A percentile compares a stretch with the other conserved stretches of the same genome.
phyloP scores from a whole-genome alignment of 2,888 invertebrate genomes.

The Rotaria socialis region DNA sequence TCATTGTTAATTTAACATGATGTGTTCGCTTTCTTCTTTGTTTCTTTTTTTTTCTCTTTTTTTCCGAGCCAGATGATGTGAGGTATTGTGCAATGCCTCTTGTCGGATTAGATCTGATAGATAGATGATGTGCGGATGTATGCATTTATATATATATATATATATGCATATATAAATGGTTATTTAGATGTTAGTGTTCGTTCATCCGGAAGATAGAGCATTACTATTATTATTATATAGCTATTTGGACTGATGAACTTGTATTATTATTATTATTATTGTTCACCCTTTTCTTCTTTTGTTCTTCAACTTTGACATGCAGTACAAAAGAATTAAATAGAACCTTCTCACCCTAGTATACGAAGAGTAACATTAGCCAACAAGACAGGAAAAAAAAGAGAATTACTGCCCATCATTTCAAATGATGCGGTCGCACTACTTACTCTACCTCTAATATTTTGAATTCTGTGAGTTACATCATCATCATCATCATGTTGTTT shows the following conservation, averaged over 20 bases:
- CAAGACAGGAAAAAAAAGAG: neutral
- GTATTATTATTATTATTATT: neutral
- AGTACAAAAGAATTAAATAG: neutral
- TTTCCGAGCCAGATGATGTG: neutral
- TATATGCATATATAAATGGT: too few relatives aligned
- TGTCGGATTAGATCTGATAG: neutral
- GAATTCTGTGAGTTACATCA: neutral
- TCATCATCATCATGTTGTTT: neutral
- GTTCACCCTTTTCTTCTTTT: too few relatives aligned
- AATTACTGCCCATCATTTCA: neutral
- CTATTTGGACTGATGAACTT: neutral
- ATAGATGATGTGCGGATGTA: neutral
- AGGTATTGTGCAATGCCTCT: neutral
- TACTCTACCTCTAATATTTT: neutral
- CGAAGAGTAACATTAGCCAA: neutral
- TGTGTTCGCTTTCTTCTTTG: neutral
- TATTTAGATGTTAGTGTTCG: neutral
- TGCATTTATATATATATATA: neutral
- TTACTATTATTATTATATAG: neutral
- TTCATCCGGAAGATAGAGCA: neutral
- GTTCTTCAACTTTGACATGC: too few relatives aligned
- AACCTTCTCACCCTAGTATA: neutral
- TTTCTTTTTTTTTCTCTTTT: neutral
- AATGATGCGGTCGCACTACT: neutral
- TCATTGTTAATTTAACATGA: slow-evolving; percentile 8